Evolutionary conservation across 2,888 invertebrate genomes (phyloP).

Genomic region (Torymus texanus): DNA sequence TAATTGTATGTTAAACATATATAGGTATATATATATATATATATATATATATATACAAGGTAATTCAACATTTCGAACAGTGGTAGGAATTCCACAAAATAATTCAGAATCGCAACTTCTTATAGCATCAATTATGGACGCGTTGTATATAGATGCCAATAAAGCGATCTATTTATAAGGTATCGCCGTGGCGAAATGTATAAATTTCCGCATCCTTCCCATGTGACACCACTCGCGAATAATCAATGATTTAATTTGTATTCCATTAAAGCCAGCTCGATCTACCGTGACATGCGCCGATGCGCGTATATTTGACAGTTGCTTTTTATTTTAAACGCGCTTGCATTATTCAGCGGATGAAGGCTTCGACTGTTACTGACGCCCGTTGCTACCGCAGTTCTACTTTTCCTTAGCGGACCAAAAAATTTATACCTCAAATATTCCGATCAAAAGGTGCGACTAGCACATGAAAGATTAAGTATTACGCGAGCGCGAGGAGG

Average conservation of each 20-base stretch:
- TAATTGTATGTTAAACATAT: too few relatives aligned
- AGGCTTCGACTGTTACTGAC: neutral
- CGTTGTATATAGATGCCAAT: too few relatives aligned
- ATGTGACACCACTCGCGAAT: neutral
- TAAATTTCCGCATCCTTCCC: too few relatives aligned
- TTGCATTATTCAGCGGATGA: conserved; percentile 20
- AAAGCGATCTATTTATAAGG: too few relatives aligned
- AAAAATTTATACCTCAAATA: conserved; percentile 45
- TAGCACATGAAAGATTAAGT: conserved; percentile 25
- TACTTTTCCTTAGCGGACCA: neutral
- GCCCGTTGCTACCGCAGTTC: neutral
- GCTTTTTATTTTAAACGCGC: neutral
- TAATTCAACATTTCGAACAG: too few relatives aligned
- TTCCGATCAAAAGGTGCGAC: conserved; percentile 38
- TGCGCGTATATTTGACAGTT: too few relatives aligned
- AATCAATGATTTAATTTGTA: conserved; percentile 13
- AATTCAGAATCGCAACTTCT: too few relatives aligned
- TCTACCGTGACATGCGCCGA: neutral
- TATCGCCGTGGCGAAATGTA: too few relatives aligned
- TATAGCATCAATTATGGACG: too few relatives aligned
- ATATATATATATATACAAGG: too few relatives aligned
- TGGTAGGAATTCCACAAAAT: too few relatives aligned
- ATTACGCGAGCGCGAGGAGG: neutral
- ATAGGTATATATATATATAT: too few relatives aligned
- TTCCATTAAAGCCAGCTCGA: neutral